Evolutionary conservation across 2,797 vertebrate species (phyloP).

Genomic region (Enteromius trimaculatus): DNA sequence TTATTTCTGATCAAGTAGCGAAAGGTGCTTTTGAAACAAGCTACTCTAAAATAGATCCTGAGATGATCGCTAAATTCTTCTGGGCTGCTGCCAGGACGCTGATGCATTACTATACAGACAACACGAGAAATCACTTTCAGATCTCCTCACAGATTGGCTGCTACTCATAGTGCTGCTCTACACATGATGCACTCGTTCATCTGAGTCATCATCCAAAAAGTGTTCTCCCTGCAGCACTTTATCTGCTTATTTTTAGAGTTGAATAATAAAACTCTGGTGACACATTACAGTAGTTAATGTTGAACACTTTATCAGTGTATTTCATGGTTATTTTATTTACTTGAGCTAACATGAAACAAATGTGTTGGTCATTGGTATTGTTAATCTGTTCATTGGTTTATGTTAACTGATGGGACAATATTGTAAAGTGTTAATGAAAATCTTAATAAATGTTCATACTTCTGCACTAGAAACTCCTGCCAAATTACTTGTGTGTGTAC

Average conservation of each 20-base stretch:
- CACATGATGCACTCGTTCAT: background rate
- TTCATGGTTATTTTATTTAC: background rate
- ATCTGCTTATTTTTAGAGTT: background rate
- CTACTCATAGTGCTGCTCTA: background rate
- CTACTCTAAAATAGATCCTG: background rate
- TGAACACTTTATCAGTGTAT: too few species aligned
- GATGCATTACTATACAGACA: background rate
- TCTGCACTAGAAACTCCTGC: background rate
- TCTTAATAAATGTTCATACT: background rate
- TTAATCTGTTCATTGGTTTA: background rate
- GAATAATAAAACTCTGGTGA: background rate
- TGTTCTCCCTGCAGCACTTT: background rate
- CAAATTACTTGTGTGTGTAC: background rate
- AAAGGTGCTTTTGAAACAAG: background rate
- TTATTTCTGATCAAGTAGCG: background rate
- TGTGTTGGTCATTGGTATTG: background rate
- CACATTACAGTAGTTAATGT: background rate
- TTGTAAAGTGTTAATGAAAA: background rate
- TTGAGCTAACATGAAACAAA: background rate
- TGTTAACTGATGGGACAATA: background rate
- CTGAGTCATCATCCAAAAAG: background rate
- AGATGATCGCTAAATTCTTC: background rate
- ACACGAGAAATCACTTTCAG: background rate
- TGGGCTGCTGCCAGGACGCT: background rate
- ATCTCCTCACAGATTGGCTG: background rate